These are phyloP conservation scores for Dione juno DNA, from an alignment of 2,888 invertebrate species.

Conservation along the genomic window DNA sequence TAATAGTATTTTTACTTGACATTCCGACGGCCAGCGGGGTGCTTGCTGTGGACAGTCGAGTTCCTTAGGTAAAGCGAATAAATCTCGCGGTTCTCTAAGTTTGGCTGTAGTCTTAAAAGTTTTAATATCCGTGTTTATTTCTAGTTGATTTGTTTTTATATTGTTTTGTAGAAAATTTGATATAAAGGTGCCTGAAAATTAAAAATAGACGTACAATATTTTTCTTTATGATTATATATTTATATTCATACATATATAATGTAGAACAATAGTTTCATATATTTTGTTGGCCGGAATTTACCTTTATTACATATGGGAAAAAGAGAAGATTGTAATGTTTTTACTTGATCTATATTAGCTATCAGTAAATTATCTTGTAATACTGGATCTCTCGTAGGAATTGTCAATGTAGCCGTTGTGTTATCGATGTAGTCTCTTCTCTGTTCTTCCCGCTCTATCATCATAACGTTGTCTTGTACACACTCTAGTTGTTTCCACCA, in stretches of 20 bases:
- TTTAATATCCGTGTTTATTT: slow-evolving; percentile 86
- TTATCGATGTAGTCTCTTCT: slow-evolving; percentile 65
- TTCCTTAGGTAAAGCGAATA: slow-evolving; percentile 88
- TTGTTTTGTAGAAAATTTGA: slow-evolving; percentile 85
- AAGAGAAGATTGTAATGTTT: slow-evolving; percentile 86
- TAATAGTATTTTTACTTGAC: slow-evolving; percentile 85
- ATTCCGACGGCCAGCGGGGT: slow-evolving; percentile 94
- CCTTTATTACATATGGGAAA: slow-evolving; percentile 85
- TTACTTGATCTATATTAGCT: slow-evolving; percentile 82
- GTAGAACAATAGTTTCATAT: too few species aligned
- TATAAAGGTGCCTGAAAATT: slow-evolving; percentile 82
- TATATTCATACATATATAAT: too few species aligned
- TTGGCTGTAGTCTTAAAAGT: slow-evolving; percentile 86
- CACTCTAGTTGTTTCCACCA: slow-evolving; percentile 80
- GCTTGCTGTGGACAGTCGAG: slow-evolving; percentile 89
- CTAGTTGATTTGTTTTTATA: slow-evolving; percentile 87
- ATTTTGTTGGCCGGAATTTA: slow-evolving; percentile 48
- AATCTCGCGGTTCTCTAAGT: slow-evolving; percentile 87
- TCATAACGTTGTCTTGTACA: slow-evolving; percentile 67
- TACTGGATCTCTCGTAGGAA: slow-evolving; percentile 69
- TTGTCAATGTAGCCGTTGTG: slow-evolving; percentile 67
- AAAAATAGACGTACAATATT: slow-evolving; percentile 12
- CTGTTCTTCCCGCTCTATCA: slow-evolving; percentile 74
- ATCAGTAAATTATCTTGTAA: slow-evolving; percentile 72
- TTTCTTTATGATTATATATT: too few species aligned